These are phyloP conservation scores for Pelagia noctiluca DNA, from an alignment of 30 jellyfish, hydroid and myxozoan species.

Conservation along the genomic window DNA sequence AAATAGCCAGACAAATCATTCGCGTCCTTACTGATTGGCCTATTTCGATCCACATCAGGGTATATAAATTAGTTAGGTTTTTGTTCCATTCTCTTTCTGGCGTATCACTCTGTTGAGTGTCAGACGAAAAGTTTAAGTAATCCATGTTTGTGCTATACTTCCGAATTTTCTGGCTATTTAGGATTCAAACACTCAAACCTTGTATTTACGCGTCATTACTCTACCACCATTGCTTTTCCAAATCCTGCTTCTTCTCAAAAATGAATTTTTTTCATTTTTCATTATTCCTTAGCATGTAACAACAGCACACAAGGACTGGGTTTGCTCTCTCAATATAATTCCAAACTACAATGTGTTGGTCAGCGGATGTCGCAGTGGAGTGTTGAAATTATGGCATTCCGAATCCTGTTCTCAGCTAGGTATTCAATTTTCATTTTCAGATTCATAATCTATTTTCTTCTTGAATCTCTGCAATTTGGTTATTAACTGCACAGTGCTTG, in stretches of 20 bases:
- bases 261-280: neutral
- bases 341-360: slow-evolving; percentile 78
- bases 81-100: no score
- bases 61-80: no score
- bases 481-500: no score
- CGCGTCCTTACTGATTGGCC: no score
- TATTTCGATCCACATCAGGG: no score
- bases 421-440: neutral
- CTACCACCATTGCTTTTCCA: neutral
- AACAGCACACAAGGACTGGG: slow-evolving; percentile 95
- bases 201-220: neutral
- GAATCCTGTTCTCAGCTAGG: slow-evolving; percentile 80
- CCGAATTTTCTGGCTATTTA: no score
- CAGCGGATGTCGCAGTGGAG: slow-evolving; percentile 94
- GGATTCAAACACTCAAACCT: neutral
- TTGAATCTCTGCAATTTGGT: no score
- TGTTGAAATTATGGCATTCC: slow-evolving; percentile 73
- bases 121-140: no score
- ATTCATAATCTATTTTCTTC: neutral
- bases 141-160: no score
- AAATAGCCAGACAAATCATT: no score
- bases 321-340: slow-evolving; percentile 77
- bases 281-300: slow-evolving; percentile 72
- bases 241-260: no score
- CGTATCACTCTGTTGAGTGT: no score